Conservation (phyloP, 2,888 invertebrate species). For the Camponotus fellah region DNA sequence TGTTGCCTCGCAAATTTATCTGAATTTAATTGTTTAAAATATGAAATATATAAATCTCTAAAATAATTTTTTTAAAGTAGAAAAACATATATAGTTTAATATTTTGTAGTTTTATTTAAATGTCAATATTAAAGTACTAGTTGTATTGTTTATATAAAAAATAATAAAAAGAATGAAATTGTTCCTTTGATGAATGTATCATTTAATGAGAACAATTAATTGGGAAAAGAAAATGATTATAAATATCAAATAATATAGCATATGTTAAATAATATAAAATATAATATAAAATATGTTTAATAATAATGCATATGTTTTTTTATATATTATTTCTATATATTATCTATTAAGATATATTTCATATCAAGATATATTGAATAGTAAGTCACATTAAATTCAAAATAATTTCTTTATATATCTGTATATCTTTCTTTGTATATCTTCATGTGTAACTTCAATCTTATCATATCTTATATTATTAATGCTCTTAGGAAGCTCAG, state of each 20-base stretch:
- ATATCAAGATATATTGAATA: background rate
- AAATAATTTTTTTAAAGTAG: background rate
- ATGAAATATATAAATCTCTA: background rate
- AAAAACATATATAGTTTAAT: background rate
- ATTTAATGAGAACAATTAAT: background rate
- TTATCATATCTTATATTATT: slow-evolving; percentile 46
- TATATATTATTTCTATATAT: slow-evolving; percentile 2
- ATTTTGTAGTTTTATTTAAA: background rate
- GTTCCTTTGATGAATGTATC: background rate
- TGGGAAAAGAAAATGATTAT: background rate
- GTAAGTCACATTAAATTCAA: background rate
- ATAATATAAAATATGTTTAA: no score
- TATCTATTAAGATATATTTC: slow-evolving; percentile 5
- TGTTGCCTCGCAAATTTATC: background rate
- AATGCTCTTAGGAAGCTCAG: slow-evolving; percentile 71
- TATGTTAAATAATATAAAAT: no score
- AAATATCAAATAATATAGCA: background rate
- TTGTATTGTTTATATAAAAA: background rate
- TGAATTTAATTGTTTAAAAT: background rate
- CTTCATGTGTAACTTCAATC: background rate
- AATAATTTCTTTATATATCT: background rate
- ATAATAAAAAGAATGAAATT: background rate
- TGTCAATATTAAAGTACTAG: background rate
- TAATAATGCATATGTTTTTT: background rate
- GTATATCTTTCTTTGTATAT: background rate